These are phyloP conservation scores for Drosophila rhopaloa DNA, from an alignment of 1,140 invertebrate genomes.

Conservation along the genomic window DNA sequence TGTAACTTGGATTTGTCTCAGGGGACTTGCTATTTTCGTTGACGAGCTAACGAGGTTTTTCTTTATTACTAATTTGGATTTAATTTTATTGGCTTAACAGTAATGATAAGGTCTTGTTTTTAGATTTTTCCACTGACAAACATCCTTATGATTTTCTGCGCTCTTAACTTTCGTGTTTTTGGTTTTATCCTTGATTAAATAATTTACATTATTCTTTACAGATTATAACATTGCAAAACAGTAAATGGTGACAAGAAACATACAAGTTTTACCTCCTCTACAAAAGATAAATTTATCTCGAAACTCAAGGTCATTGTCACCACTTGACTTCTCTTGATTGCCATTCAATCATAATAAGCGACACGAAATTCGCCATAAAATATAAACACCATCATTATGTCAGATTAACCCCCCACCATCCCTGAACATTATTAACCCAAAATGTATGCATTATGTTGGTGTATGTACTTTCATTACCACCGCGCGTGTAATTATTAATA, in stretches of 20 bases:
- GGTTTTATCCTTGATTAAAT: too few species aligned
- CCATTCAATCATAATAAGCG: constrained; percentile 69
- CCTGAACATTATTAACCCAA: constrained; percentile 60
- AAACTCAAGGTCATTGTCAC: constrained; percentile 45
- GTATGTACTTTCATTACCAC: constrained; percentile 76
- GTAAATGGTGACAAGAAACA: too few species aligned
- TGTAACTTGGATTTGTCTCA: constrained; percentile 13
- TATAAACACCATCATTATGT: constrained; percentile 30
- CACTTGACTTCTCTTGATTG: constrained; percentile 58
- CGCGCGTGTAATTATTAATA: constrained; percentile 79
- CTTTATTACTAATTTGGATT: background rate
- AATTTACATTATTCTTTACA: too few species aligned
- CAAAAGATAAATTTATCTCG: background rate
- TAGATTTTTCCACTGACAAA: too few species aligned
- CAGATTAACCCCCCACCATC: constrained; percentile 32
- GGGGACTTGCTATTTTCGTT: constrained; percentile 23
- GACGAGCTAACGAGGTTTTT: constrained; percentile 13
- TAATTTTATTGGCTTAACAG: too few species aligned
- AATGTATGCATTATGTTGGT: constrained; percentile 73
- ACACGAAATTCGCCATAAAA: constrained; percentile 1
- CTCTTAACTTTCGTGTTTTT: too few species aligned
- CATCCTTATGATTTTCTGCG: too few species aligned
- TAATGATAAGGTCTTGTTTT: too few species aligned
- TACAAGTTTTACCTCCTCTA: too few species aligned
- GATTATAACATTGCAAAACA: too few species aligned